These are phyloP conservation scores for Synergus itoensis DNA, from an alignment of 2,888 invertebrate genomes.

Conservation along the genomic window DNA sequence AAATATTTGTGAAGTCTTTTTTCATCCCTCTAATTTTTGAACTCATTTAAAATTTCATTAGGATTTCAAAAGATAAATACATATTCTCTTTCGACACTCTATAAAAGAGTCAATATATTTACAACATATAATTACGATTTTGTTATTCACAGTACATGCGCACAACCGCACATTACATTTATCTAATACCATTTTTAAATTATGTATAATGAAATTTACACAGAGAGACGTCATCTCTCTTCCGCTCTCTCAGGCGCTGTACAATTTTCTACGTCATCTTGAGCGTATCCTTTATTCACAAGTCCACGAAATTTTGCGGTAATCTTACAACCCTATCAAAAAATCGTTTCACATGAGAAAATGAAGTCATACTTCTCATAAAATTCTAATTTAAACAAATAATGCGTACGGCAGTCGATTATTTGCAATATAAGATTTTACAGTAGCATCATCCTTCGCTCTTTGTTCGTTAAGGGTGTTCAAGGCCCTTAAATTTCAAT, in stretches of 20 bases:
- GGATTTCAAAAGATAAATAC: not conserved
- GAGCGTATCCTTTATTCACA: not conserved
- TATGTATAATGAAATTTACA: slow-evolving; percentile 33
- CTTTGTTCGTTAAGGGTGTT: not conserved
- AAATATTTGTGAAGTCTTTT: too few relatives aligned
- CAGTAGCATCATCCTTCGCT: not conserved
- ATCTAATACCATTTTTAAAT: slow-evolving; percentile 27
- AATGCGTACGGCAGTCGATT: not conserved
- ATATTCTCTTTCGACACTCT: not conserved
- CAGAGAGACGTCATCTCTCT: not conserved
- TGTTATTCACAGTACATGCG: slow-evolving; percentile 31
- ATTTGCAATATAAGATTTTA: not conserved
- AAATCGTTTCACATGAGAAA: not conserved
- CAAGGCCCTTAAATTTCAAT: not conserved
- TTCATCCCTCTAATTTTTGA: not conserved
- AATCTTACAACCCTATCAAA: not conserved
- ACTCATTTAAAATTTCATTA: not conserved
- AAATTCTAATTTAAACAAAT: not conserved
- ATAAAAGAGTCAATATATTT: slow-evolving; percentile 24
- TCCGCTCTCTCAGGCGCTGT: not conserved
- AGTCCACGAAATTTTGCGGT: not conserved
- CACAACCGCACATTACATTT: not conserved
- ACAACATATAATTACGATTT: slow-evolving; percentile 29
- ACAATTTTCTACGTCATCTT: slow-evolving; percentile 24
- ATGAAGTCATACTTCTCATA: not conserved